These are phyloP conservation scores for Hermaeophaga mercurialis DNA, from an alignment of 2,888 invertebrate species.

Conservation along the genomic window DNA sequence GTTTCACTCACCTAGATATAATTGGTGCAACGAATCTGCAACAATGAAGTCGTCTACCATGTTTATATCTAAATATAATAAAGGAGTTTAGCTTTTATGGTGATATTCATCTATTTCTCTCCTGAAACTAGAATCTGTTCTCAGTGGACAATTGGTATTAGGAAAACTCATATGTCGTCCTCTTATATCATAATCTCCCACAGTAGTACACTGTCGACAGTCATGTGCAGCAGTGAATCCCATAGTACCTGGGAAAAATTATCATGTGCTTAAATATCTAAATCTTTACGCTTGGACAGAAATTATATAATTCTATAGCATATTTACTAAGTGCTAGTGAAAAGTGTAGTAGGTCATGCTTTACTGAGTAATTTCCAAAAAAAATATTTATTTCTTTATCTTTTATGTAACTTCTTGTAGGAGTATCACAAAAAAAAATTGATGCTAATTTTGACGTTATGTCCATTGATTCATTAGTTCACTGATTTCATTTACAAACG, in stretches of 20 bases:
- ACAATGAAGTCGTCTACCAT: constrained; percentile 40
- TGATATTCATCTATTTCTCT: constrained; percentile 26
- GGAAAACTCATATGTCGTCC: constrained; percentile 36
- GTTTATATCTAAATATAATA: constrained; percentile 35
- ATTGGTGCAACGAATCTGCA: constrained; percentile 38
- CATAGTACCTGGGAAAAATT: constrained; percentile 24
- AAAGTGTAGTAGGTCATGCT: neutral
- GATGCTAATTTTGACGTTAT: constrained; percentile 22
- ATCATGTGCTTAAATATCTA: constrained; percentile 8
- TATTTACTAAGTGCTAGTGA: too few relatives aligned
- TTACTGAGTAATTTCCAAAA: neutral
- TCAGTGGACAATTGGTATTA: neutral
- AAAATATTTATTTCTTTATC: constrained; percentile 13
- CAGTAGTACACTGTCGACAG: constrained; percentile 36
- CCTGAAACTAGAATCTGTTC: constrained; percentile 32
- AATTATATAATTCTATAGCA: too few relatives aligned
- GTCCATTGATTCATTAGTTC: constrained; percentile 27
- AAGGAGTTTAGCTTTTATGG: constrained; percentile 33
- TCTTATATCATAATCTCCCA: constrained; percentile 34
- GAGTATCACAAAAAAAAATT: constrained; percentile 38
- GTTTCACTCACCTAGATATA: constrained; percentile 31
- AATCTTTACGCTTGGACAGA: neutral
- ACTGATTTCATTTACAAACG: constrained; percentile 36
- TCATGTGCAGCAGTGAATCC: constrained; percentile 37
- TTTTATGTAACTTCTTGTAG: constrained; percentile 36